Evolutionary conservation across 1,140 invertebrate species (phyloP).

Genomic region (Drosophila suzukii): DNA sequence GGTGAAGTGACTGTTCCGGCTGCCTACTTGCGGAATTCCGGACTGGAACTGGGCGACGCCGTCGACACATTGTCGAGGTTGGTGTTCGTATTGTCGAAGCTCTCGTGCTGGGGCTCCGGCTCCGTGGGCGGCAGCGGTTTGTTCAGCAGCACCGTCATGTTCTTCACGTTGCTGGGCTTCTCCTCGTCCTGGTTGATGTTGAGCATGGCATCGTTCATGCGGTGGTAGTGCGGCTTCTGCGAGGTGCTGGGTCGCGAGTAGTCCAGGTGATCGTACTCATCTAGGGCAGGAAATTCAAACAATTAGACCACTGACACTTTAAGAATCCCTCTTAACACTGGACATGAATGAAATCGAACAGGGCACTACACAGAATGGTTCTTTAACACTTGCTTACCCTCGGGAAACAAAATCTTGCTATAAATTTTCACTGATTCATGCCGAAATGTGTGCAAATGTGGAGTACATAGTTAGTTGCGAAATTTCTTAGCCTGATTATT

Average conservation of each 20-base stretch:
- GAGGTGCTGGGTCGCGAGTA: conserved; percentile 92
- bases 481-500: background rate
- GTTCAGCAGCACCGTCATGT: conserved; percentile 71
- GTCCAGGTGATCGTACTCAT: conserved; percentile 94
- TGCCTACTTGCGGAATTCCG: conserved; percentile 65
- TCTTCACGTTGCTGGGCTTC: conserved; percentile 80
- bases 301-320: background rate
- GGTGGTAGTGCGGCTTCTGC: conserved; percentile 93
- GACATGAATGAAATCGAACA: conserved; percentile 30
- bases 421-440: conserved; percentile 78
- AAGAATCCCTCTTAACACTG: conserved; percentile 3
- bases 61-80: conserved; percentile 71
- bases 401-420: conserved; percentile 80
- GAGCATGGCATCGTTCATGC: conserved; percentile 84
- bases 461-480: conserved; percentile 48
- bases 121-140: conserved; percentile 52
- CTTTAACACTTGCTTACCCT: conserved; percentile 67
- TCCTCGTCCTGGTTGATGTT: conserved; percentile 80
- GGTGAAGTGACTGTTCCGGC: conserved; percentile 9
- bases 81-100: conserved; percentile 74
- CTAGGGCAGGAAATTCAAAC: conserved; percentile 33
- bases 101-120: conserved; percentile 69
- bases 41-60: conserved; percentile 76
- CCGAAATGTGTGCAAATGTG: conserved; percentile 46
- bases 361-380: conserved; percentile 27